Conservation (phyloP, 2,113 vertebrate species). For the Catharus fuscescens region DNA sequence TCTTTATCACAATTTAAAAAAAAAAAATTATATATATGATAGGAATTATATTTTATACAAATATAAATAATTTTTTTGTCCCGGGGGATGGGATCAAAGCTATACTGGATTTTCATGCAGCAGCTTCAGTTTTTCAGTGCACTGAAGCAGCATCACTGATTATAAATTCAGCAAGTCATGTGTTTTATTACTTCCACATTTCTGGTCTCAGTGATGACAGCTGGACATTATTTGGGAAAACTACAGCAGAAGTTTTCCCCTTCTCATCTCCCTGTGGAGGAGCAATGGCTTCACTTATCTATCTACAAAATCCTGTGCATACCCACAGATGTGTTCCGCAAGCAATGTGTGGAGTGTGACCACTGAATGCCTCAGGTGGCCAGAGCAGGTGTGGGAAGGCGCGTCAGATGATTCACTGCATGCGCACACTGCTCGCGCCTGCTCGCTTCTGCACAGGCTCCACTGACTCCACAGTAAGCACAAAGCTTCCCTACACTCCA, state of each 20-base stretch:
- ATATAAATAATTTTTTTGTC: background rate
- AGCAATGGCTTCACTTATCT: background rate
- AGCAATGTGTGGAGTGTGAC: background rate
- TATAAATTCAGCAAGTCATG: background rate
- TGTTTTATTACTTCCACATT: background rate
- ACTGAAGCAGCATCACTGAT: background rate
- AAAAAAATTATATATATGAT: background rate
- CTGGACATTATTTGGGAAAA: background rate
- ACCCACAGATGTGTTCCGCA: rapidly evolving
- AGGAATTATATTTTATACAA: background rate
- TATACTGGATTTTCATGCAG: background rate
- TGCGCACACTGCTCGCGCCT: rapidly evolving
- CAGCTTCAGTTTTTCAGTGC: background rate
- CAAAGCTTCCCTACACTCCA: background rate
- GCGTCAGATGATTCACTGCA: rapidly evolving
- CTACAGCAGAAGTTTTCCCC: background rate
- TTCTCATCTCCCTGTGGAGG: background rate
- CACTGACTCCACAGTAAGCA: background rate
- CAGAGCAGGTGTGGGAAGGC: rapidly evolving
- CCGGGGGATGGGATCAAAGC: background rate
- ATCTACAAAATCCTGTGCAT: background rate
- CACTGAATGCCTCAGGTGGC: background rate
- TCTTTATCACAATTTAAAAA: background rate
- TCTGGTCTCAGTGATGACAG: background rate
- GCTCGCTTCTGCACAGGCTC: background rate